Evolutionary conservation across 2,797 vertebrate species (phyloP).

Genomic region (Lepus townsendii): DNA sequence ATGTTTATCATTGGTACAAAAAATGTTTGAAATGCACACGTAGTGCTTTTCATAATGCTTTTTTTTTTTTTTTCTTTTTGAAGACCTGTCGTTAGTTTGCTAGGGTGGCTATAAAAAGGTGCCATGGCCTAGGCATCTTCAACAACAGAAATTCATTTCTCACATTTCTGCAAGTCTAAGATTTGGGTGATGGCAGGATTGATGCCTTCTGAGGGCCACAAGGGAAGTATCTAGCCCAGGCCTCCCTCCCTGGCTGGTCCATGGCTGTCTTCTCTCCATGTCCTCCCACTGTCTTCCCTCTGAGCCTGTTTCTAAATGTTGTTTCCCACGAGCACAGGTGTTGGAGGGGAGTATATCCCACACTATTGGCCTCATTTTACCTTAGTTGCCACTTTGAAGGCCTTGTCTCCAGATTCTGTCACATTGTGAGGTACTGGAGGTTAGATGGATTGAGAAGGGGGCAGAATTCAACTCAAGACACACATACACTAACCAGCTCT

Average conservation of each 20-base stretch:
- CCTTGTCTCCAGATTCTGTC: background rate
- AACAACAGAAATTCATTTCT: slow-evolving; percentile 26
- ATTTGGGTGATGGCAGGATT: background rate
- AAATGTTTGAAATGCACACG: no score
- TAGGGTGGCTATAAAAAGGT: background rate
- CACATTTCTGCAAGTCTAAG: background rate
- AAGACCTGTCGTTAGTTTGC: background rate
- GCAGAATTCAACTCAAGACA: background rate
- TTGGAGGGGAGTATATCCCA: background rate
- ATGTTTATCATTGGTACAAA: no score
- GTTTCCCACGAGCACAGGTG: background rate
- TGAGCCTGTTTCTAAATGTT: background rate
- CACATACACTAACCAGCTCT: background rate
- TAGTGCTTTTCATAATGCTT: no score
- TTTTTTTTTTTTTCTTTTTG: no score
- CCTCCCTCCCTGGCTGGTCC: background rate
- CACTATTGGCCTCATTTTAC: background rate
- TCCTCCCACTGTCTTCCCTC: background rate
- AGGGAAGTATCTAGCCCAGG: background rate
- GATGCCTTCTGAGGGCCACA: background rate
- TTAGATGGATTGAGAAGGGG: background rate
- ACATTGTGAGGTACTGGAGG: background rate
- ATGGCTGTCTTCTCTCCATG: background rate
- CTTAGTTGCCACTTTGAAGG: background rate
- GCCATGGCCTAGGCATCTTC: background rate